phyloP scores from a whole-genome alignment of 2,797 vertebrate genomes.

The Euphonia xanthogaster region DNA sequence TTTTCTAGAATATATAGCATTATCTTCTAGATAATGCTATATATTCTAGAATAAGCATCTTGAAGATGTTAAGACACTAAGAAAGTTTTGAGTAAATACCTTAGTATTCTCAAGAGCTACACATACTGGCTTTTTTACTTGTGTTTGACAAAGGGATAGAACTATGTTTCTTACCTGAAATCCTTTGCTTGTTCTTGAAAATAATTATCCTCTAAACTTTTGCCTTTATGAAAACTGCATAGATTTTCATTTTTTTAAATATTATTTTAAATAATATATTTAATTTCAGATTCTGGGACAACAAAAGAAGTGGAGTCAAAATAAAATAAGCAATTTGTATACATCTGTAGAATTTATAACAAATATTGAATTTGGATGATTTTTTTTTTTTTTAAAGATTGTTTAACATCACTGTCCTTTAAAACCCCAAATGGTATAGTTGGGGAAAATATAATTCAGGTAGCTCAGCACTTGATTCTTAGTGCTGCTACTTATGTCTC shows the following conservation, averaged over 20 bases:
- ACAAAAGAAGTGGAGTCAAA: neutral
- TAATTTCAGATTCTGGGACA: neutral
- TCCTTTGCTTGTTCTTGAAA: neutral
- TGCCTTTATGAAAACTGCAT: neutral
- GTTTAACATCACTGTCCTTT: neutral
- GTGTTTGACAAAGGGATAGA: neutral
- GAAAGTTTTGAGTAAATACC: neutral
- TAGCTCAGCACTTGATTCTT: neutral
- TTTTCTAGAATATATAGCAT: neutral
- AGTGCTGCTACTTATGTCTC: neutral
- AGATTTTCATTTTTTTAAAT: neutral
- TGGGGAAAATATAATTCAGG: neutral
- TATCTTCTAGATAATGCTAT: neutral
- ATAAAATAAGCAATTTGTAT: neutral
- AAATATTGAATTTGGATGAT: neutral
- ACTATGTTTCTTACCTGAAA: neutral
- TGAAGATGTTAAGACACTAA: neutral
- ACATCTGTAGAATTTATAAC: neutral
- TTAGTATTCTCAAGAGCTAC: neutral
- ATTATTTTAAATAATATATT: neutral
- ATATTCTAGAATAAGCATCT: neutral
- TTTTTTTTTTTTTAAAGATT: neutral
- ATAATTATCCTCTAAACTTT: neutral
- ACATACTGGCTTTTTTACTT: neutral
- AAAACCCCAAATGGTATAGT: neutral